These are phyloP conservation scores for Epinephelus awoara DNA, from an alignment of 2,797 vertebrate genomes.

Conservation along the genomic window DNA sequence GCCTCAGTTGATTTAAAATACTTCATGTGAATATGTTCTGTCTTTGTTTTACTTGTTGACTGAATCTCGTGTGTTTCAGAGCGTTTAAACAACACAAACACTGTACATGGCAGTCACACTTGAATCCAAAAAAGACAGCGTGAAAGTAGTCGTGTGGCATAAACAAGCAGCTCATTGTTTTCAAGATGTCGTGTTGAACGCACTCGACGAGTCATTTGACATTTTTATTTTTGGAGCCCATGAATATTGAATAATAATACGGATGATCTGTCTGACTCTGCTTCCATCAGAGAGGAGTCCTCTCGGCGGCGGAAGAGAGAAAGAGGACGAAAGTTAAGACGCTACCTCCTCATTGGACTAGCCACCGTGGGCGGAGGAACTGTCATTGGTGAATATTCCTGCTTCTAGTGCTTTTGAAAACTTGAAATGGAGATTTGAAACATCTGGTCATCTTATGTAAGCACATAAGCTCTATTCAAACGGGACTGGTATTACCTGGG, in stretches of 20 bases:
- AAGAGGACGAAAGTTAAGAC: slow-evolving; percentile 89
- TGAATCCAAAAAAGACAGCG: neutral
- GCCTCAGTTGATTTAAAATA: neutral
- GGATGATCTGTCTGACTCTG: slow-evolving; percentile 35
- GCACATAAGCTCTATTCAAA: neutral
- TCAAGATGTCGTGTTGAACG: neutral
- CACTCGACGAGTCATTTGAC: neutral
- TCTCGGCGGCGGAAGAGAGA: slow-evolving; percentile 89
- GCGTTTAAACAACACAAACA: slow-evolving; percentile 1
- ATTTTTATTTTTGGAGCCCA: neutral
- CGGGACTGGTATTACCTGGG: no score
- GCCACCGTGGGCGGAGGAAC: slow-evolving; percentile 95
- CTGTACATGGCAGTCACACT: neutral
- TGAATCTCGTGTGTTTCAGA: neutral
- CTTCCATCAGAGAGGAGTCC: slow-evolving; percentile 87
- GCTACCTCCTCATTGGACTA: slow-evolving; percentile 95
- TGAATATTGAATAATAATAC: slow-evolving; percentile 2
- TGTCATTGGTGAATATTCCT: slow-evolving; percentile 89
- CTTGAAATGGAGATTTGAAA: neutral
- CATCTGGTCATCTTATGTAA: neutral
- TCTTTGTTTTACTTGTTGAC: neutral
- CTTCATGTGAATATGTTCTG: neutral
- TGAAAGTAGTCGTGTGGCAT: neutral
- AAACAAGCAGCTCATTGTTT: slow-evolving; percentile 18
- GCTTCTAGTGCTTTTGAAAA: neutral